These are phyloP conservation scores for Synodontis membranacea DNA, from an alignment of 2,113 vertebrate genomes.

Conservation along the genomic window DNA sequence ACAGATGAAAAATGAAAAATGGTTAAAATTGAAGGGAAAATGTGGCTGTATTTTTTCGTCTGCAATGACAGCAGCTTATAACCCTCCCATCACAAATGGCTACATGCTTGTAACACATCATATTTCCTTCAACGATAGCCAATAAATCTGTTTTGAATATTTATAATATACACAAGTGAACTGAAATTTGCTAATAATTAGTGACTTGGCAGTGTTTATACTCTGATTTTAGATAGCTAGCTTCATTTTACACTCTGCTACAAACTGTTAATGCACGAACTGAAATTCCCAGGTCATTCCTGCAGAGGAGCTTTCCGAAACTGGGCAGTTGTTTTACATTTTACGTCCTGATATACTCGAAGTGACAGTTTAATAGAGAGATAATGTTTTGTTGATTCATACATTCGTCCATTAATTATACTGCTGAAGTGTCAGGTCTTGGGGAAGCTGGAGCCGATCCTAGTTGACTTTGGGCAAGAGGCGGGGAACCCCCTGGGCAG, in stretches of 20 bases:
- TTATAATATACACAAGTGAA: neutral
- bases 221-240: neutral
- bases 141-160: neutral
- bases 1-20: neutral
- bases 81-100: neutral
- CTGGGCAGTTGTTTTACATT: neutral
- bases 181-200: neutral
- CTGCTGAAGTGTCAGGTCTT: too few species aligned
- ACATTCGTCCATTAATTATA: too few species aligned
- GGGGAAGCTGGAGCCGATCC: too few species aligned
- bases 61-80: neutral
- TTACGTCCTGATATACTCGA: neutral
- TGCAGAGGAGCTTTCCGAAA: neutral
- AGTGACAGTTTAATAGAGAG: neutral
- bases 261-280: neutral
- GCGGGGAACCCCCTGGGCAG: too few species aligned
- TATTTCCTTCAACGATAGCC: neutral
- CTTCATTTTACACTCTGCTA: neutral
- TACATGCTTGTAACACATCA: neutral
- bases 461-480: too few species aligned
- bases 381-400: neutral
- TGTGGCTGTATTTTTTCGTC: neutral
- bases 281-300: neutral
- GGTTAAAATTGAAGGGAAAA: neutral
- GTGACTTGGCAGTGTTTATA: neutral